Evolutionary conservation across 64 coral and sea anemone species (phyloP), one percentile per base, ranked within the genome.

Genomic region (Porites australiensis): DNA sequence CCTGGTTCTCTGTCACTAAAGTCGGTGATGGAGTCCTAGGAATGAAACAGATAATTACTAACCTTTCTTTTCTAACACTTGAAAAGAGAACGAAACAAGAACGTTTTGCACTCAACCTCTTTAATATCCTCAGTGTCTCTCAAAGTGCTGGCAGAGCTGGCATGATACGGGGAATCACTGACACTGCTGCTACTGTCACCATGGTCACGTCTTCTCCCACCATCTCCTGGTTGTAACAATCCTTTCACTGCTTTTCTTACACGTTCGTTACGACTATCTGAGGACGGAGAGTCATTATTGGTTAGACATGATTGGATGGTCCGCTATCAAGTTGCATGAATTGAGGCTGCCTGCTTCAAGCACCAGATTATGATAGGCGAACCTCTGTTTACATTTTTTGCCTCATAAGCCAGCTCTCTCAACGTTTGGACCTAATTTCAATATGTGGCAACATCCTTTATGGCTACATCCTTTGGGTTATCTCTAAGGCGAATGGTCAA

Each of bases 261-360:
- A 23, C 94, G 62, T 21, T 97, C 88, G 48, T 97, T 97, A 37
- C 88, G 95, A 75, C 92, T 97, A 48, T 97, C 95, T 97, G 70
- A 52, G 64, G 13, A 61, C 13, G 58, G 50, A 66, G 43, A 7
- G 79, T 58, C 2, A 60, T 11, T 57, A 57, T 4, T 19, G 50
- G 19, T 22, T 9, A 77, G 5, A 64, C 16, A 60, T 74, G 37
- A 3, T 86, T 45, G 22, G 54, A 1, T 14, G 55, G 15, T 81
- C 52, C 45, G 22, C 12, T 58, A 19, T 57, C 46, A 54, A 55
- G 43, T 44, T 3, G 12, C 54, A 57, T 12, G 54, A 12, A 57
- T 12, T 57, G 7, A 57, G 12, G 7, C 54, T 7, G 7, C 3
- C 12, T 57, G 7, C 54, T 57, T 57, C 54, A 57, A 57, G 54